Conservation (phyloP, 2,113 vertebrate species). For the Pangasianodon hypophthalmus region DNA sequence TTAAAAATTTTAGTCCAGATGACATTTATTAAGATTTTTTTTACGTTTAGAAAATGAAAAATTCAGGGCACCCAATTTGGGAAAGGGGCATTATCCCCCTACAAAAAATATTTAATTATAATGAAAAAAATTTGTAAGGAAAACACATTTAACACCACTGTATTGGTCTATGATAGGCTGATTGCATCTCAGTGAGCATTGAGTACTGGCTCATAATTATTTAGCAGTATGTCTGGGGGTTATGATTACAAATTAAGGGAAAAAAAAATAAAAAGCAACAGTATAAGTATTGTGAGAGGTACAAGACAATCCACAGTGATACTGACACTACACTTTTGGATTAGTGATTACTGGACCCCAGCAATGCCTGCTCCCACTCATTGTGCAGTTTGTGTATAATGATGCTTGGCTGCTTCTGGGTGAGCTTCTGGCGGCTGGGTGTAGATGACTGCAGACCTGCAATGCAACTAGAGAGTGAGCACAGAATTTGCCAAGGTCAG, state of each 20-base stretch:
- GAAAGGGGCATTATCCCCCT: background rate
- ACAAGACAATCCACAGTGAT: background rate
- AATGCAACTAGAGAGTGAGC: slow-evolving; percentile 20
- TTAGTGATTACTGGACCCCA: background rate
- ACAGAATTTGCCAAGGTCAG: slow-evolving; percentile 17
- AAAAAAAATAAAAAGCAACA: background rate
- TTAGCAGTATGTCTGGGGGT: background rate
- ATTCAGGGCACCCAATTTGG: background rate
- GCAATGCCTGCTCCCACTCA: background rate
- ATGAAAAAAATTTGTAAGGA: background rate
- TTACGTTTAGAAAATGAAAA: background rate
- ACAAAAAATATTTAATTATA: background rate
- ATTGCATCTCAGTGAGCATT: background rate
- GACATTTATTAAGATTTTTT: background rate
- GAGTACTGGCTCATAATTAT: background rate
- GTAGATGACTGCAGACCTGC: background rate
- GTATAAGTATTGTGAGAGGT: background rate
- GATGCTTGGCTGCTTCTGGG: background rate
- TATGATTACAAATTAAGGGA: background rate
- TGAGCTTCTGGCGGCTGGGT: background rate
- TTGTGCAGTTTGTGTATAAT: background rate
- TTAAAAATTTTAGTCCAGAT: background rate
- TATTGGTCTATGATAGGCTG: background rate
- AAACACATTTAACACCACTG: background rate
- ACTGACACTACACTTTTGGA: background rate